A percentile compares a stretch with the other conserved stretches of the same genome.
phyloP scores from a whole-genome alignment of 2,113 vertebrate genomes.

The Menidia beryllina region DNA sequence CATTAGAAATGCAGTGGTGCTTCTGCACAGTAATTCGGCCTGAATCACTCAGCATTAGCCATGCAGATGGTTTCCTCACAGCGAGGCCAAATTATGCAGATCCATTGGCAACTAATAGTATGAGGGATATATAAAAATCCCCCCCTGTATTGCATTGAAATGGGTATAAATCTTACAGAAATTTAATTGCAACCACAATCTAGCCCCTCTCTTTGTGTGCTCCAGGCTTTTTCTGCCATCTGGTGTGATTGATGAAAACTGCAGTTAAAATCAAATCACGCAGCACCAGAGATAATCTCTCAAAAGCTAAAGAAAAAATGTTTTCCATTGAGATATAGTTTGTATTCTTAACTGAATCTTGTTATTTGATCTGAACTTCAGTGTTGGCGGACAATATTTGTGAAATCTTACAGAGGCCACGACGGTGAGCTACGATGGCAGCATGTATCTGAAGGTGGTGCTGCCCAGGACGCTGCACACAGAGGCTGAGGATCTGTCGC shows the following conservation, averaged over 20 bases:
- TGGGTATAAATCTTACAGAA: conserved; percentile 61
- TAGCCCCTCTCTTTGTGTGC: conserved; percentile 22
- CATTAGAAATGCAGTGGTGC: conserved; percentile 56
- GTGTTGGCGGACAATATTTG: conserved; percentile 14
- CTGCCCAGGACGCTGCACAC: conserved; percentile 89
- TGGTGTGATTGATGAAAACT: conserved; percentile 73
- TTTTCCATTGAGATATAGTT: conserved; percentile 23
- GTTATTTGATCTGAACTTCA: not conserved
- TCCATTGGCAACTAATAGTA: conserved; percentile 67
- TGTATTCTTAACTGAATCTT: conserved; percentile 23
- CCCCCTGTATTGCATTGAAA: conserved; percentile 51
- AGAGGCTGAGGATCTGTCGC: conserved; percentile 92
- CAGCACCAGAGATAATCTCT: conserved; percentile 37
- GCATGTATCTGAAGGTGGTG: conserved; percentile 95
- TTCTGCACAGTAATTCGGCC: conserved; percentile 41
- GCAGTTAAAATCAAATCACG: conserved; percentile 63
- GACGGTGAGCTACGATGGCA: conserved; percentile 93
- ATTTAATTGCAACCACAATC: conserved; percentile 58
- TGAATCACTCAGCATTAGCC: conserved; percentile 56
- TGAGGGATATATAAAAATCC: conserved; percentile 67
- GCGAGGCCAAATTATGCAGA: conserved; percentile 64
- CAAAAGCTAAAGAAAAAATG: conserved; percentile 8
- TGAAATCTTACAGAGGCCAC: conserved; percentile 86
- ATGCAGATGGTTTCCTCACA: conserved; percentile 69
- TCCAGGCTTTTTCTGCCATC: conserved; percentile 79